Conservation (phyloP, 2,113 vertebrate genomes). For the Rhinogobius similis region DNA sequence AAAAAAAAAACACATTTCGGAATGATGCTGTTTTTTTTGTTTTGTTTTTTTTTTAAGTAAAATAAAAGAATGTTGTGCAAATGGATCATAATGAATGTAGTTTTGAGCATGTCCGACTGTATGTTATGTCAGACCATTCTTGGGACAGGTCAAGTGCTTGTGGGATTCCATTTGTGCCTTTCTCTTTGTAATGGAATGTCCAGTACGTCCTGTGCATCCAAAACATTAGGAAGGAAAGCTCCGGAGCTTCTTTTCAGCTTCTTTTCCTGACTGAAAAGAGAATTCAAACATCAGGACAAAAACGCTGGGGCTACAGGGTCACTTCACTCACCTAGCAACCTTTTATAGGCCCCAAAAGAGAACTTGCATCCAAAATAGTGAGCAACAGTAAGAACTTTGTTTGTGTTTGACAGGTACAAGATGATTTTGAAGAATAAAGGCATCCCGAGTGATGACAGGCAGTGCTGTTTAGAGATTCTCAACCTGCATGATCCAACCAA, state of each 20-base stretch:
- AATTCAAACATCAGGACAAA: slow-evolving; percentile 9
- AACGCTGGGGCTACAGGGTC: not conserved
- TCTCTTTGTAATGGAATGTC: slow-evolving; percentile 5
- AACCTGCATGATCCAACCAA: slow-evolving; percentile 72
- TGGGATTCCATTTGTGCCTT: slow-evolving; percentile 1
- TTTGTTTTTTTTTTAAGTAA: too few relatives aligned
- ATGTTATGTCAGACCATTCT: not conserved
- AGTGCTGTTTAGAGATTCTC: slow-evolving; percentile 80
- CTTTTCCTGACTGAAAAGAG: slow-evolving; percentile 12
- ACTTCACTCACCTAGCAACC: slow-evolving; percentile 3
- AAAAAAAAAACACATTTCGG: too few relatives aligned
- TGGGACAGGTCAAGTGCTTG: slow-evolving; percentile 3
- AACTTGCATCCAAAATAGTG: not conserved
- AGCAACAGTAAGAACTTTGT: not conserved
- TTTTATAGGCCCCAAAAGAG: not conserved
- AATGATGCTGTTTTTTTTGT: too few relatives aligned
- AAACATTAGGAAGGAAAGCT: slow-evolving; percentile 7
- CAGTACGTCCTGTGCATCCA: slow-evolving; percentile 8
- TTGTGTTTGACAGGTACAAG: slow-evolving; percentile 81
- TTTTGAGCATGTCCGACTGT: not conserved
- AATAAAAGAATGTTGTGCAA: not conserved
- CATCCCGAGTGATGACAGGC: slow-evolving; percentile 66
- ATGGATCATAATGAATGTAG: not conserved
- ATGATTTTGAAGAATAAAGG: slow-evolving; percentile 78
- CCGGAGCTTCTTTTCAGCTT: slow-evolving; percentile 4